These are phyloP conservation scores for Atta colombica DNA, from an alignment of 1,140 invertebrate species.

Conservation along the genomic window DNA sequence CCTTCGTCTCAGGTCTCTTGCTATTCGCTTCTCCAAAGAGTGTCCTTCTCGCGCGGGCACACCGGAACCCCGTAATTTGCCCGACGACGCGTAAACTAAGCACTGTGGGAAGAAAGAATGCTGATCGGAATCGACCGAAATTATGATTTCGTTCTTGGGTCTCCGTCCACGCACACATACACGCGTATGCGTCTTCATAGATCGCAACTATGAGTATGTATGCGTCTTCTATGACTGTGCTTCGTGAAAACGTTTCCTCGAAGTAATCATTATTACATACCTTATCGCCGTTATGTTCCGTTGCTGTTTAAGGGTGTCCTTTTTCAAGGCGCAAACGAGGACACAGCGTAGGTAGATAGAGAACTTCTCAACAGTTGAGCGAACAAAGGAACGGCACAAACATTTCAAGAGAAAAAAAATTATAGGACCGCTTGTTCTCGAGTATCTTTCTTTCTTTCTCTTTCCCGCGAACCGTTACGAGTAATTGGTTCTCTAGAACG, in stretches of 20 bases:
- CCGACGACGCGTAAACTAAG: conserved; percentile 67
- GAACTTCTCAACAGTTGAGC: conserved; percentile 7
- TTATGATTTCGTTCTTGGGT: conserved; percentile 59
- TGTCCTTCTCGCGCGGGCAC: conserved; percentile 30
- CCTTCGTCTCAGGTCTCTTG: neutral
- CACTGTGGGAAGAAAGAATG: conserved; percentile 63
- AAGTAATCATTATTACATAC: conserved; percentile 76
- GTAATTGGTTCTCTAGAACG: conserved; percentile 76
- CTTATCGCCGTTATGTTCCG: conserved; percentile 56
- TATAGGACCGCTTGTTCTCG: conserved; percentile 33
- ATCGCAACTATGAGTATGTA: neutral
- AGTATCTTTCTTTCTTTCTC: neutral
- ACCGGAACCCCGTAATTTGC: conserved; percentile 71
- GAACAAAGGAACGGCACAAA: conserved; percentile 17
- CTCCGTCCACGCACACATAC: neutral
- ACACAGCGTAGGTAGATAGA: conserved; percentile 11
- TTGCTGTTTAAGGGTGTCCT: neutral
- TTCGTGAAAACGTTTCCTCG: conserved; percentile 60
- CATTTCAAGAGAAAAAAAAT: neutral
- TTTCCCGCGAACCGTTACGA: conserved; percentile 65
- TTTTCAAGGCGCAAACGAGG: conserved; percentile 21
- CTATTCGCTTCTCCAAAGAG: neutral
- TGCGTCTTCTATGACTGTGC: neutral
- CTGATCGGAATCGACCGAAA: conserved; percentile 64
- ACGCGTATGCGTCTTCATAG: neutral